phyloP scores from a whole-genome alignment of 2,888 invertebrate species.

The Choristoneura rosaceana region DNA sequence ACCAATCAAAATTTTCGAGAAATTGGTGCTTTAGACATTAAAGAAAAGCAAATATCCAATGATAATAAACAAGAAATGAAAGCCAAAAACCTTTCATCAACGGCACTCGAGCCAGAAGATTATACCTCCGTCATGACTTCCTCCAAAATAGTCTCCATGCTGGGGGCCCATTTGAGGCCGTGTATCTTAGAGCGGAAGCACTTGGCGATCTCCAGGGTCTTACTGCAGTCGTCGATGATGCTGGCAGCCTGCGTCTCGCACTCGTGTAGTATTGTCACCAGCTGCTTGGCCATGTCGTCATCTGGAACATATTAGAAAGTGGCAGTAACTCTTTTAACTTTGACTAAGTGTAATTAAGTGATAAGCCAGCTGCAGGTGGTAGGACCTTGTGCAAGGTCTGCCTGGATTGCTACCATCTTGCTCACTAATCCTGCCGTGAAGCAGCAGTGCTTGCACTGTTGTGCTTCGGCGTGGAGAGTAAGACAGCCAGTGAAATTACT shows the following conservation, averaged over 20 bases:
- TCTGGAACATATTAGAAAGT: conserved; percentile 53
- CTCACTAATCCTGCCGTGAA: no score
- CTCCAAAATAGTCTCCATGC: conserved; percentile 67
- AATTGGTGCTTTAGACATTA: background rate
- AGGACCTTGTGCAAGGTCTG: no score
- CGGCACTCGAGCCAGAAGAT: no score
- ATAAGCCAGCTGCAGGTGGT: no score
- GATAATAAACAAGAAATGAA: background rate
- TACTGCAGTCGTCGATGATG: conserved; percentile 60
- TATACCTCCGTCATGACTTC: conserved; percentile 56
- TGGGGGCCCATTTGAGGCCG: conserved; percentile 74
- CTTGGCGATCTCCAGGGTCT: conserved; percentile 66
- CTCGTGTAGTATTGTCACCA: conserved; percentile 66
- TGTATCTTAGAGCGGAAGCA: conserved; percentile 76
- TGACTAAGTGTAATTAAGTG: no score
- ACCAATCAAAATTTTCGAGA: no score
- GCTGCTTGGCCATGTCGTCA: conserved; percentile 65
- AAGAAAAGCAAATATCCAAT: background rate
- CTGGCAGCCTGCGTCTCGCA: conserved; percentile 59
- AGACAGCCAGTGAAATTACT: no score
- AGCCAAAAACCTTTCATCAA: conserved; percentile 1
- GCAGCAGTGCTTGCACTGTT: no score
- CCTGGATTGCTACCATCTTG: no score
- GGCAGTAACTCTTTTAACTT: background rate
- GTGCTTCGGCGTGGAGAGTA: no score